Evolutionary conservation across 2,888 invertebrate species (phyloP), one percentile per base, ranked within the genome.

Genomic region (Hofmannophila pseudospretella): DNA sequence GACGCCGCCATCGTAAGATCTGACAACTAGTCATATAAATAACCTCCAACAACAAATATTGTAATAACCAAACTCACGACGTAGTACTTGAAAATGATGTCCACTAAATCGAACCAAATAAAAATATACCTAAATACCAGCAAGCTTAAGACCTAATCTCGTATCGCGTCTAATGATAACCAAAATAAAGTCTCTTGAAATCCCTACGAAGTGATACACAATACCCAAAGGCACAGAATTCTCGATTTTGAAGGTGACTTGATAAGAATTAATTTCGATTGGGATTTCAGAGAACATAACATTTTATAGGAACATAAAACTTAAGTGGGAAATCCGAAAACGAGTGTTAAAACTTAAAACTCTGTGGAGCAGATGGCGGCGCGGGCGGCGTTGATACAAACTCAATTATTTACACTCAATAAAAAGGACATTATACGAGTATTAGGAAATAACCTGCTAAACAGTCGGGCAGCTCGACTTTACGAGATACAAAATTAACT

Each of bases 341-440:
- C 73, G 77, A 81, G 78, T 79, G 74, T 75, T 82, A 77, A n/a
- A n/a, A n/a, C n/a, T n/a, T n/a, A n/a, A n/a, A 71, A 70, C 54
- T 66, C 67, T 59, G 51, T 64, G 65, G 59, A 68, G 67, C 81
- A 81, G 81, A 81, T 82, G 84, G 70, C 75, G 76, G 76, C 65
- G 65, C 65, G 61, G 65, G 65, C 65, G 61, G 65, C 75, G 66
- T 68, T 78, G 78, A 77, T 82, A 77, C 81, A 78, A 80, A 78
- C 82, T 80, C 82, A 82, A 85, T 85, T 85, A 85, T 85, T 85
- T 85, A 85, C 85, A 85, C 85, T 82, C 82, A 75, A 85, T 85
- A 84, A 85, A 85, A 84, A 81, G 76, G 77, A 79, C 80, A 65
- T 81, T 84, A 85, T 79, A 80, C 66, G 77, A 75, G 77, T 71